Evolutionary conservation across 2,888 invertebrate species (phyloP).

Genomic region (Syritta pipiens): DNA sequence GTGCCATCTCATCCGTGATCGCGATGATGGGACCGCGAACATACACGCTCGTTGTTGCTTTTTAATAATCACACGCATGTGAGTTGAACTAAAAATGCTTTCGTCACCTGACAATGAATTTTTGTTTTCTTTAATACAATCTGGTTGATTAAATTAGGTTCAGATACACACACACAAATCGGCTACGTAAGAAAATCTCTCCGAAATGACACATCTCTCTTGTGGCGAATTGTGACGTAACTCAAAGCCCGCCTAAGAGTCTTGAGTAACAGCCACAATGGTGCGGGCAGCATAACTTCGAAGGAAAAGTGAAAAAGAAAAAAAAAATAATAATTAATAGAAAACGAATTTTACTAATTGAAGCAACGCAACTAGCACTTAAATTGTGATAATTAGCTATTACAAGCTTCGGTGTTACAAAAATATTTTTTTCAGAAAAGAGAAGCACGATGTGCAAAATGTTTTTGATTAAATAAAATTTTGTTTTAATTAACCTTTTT

Average conservation of each 20-base stretch:
- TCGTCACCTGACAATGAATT: constrained; percentile 29
- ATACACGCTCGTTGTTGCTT: too few species aligned
- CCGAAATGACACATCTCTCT: constrained; percentile 14
- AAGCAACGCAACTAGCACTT: background rate
- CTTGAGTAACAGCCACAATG: constrained; percentile 15
- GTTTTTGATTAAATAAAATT: background rate
- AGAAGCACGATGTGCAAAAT: background rate
- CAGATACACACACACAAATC: background rate
- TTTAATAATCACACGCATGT: background rate
- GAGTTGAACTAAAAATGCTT: constrained; percentile 1
- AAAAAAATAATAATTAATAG: constrained; percentile 7
- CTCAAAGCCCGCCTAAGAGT: constrained; percentile 4
- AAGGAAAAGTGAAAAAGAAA: background rate
- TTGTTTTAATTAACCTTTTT: constrained; percentile 17
- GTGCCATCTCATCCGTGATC: too few species aligned
- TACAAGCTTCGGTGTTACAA: background rate
- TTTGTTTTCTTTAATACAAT: background rate
- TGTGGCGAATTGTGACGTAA: constrained; percentile 1
- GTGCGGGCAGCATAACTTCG: background rate
- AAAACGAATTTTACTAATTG: constrained; percentile 26
- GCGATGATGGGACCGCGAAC: too few species aligned
- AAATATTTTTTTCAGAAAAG: too few species aligned
- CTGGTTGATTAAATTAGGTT: background rate
- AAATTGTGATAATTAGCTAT: constrained; percentile 6
- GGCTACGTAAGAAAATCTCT: background rate